Evolutionary conservation across 2,888 invertebrate species (phyloP).

Genomic region (Chamaedrilus cognettii): DNA sequence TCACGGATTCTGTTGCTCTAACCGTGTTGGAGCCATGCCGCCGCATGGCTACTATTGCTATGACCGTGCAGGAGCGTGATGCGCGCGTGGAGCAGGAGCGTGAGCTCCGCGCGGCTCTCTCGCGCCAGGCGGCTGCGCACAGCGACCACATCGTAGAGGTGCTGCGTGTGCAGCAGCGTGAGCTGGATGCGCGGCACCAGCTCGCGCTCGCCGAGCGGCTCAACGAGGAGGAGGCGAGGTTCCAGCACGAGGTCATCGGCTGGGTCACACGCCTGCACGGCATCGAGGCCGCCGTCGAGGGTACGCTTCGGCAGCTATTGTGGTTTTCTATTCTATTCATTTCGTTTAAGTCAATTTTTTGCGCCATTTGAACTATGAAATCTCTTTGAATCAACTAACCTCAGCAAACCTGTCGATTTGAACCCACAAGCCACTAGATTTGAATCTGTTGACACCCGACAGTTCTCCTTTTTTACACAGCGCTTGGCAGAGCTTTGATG

Average conservation of each 20-base stretch:
- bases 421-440: too few species aligned
- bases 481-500: too few species aligned
- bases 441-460: too few species aligned
- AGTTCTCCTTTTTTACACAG: too few species aligned
- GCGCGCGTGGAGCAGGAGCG: constrained; percentile 63
- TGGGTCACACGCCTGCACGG: constrained; percentile 76
- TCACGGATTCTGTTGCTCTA: too few species aligned
- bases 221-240: constrained; percentile 68
- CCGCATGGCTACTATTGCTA: too few species aligned
- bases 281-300: constrained; percentile 75
- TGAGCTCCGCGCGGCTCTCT: constrained; percentile 76
- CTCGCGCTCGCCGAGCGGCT: constrained; percentile 69
- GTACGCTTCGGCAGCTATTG: constrained; percentile 61
- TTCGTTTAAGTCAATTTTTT: too few species aligned
- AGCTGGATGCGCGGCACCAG: constrained; percentile 62
- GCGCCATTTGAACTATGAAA: too few species aligned
- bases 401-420: too few species aligned
- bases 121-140: constrained; percentile 84
- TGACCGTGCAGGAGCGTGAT: constrained; percentile 43
- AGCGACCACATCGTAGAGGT: constrained; percentile 68
- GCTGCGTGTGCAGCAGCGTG: constrained; percentile 66
- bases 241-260: constrained; percentile 72
- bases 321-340: too few species aligned
- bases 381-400: too few species aligned
- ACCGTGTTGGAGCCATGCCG: too few species aligned